Evolutionary conservation across 2,888 invertebrate species (phyloP).

Genomic region (Drosophila mimetica): DNA sequence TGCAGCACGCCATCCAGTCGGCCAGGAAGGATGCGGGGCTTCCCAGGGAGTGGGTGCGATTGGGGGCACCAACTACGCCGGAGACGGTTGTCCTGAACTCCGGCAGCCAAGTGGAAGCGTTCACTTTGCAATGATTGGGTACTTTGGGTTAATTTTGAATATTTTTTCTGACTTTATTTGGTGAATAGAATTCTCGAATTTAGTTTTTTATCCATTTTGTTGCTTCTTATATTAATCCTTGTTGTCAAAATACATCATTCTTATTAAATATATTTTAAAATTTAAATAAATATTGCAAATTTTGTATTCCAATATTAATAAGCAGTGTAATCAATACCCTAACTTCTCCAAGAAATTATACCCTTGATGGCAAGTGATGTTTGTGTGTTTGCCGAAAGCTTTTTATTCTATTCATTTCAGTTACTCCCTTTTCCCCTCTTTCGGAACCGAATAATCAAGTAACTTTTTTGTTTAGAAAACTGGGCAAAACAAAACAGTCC

Average conservation of each 20-base stretch:
- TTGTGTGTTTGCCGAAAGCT: background rate
- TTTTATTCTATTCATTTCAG: background rate
- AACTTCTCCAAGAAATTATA: background rate
- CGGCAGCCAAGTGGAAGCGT: constrained; percentile 57
- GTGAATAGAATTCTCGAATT: background rate
- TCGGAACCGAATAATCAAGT: background rate
- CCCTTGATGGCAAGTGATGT: background rate
- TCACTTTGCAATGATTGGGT: constrained; percentile 25
- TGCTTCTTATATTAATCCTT: too few species aligned
- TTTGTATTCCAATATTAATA: too few species aligned
- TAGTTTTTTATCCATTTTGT: too few species aligned
- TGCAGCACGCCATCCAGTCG: constrained; percentile 88
- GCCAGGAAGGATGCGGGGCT: constrained; percentile 88
- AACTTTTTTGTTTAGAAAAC: constrained; percentile 27
- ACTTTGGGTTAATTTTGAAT: background rate
- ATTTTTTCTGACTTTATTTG: background rate
- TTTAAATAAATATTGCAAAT: too few species aligned
- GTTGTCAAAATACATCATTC: background rate
- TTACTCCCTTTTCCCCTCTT: background rate
- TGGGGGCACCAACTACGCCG: constrained; percentile 82
- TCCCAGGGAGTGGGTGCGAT: constrained; percentile 73
- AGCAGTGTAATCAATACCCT: too few species aligned
- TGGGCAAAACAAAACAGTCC: constrained; percentile 27
- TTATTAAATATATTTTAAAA: too few species aligned
- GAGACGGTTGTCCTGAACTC: constrained; percentile 75